Base-by-base conservation (phyloP, 2,113 vertebrate species). In the Alexandromys fortis region DNA sequence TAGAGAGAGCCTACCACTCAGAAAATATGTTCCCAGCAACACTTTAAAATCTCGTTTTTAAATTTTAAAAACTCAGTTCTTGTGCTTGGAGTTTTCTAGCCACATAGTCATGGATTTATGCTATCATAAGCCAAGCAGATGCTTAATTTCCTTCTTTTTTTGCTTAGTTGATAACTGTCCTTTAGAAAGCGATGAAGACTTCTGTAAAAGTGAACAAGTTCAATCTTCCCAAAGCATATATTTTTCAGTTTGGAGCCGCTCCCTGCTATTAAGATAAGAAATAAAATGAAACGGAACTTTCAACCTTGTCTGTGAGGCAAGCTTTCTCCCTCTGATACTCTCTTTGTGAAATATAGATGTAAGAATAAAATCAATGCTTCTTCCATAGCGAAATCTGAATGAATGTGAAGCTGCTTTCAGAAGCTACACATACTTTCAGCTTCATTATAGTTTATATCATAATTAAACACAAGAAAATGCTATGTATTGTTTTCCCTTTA, bases 231-330 rank as follows among this genome's bases (percentile, higher is more conserved):
- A 61, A 81, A 97, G 94, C 94, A 96, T 92, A 30, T 92, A 93
- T 93, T 94, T 97, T 96, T 96, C 47, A 70, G 58, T 73, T 77
- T 70, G 42, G 76, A 94, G 88, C 93, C 95, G 85, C 67, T 94
- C 52, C 83, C 72, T 97, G 79, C 92, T 96, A 97, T 97, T 95
- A 97, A 96, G 96, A 95, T 93, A 97, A 96, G 97, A 96, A 96
- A 94, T 94, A 97, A 97, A 97, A 96, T 93, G 92, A 97, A 97
- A 93, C 79, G 14, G 76, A 96, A 88, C 81, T 97, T 95, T 96
- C 95, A 95, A 94, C 92, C 67, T 86, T 94, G 90, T 86, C 92
- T 89, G 30, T 92, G 81, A 95, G 94, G 94, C 94, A 98, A 70
- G 38, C 26, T 49, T 91, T 90, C 83, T 87, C 1, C 83, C 93